A percentile compares a stretch with the other conserved stretches of the same genome.
These are phyloP conservation scores for Aulostomus chinensis DNA, from an alignment of 2,797 vertebrate genomes.

Conservation along the genomic window DNA sequence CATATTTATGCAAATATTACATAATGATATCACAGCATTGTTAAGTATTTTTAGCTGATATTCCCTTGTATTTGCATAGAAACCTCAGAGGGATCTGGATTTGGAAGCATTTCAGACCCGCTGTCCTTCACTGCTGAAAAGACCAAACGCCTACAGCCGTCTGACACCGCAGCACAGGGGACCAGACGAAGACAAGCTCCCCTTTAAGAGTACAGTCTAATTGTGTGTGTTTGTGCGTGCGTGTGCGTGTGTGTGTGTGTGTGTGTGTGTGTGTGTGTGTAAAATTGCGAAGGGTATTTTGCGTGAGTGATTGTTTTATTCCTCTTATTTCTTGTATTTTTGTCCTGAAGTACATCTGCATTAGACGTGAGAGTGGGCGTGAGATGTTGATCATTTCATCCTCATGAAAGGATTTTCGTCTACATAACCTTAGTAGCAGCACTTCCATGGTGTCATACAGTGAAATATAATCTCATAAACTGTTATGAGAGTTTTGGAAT, in stretches of 20 bases:
- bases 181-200: constrained; percentile 47
- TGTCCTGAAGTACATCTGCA: constrained; percentile 13
- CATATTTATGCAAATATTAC: too few relatives aligned
- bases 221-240: too few relatives aligned
- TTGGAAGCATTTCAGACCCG: constrained; percentile 81
- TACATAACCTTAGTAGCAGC: constrained; percentile 27
- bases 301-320: constrained; percentile 27
- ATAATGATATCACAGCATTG: too few relatives aligned
- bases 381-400: constrained; percentile 63
- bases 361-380: constrained; percentile 38
- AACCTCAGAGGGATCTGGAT: constrained; percentile 87
- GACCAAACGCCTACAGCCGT: constrained; percentile 62
- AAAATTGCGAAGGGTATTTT: constrained; percentile 28
- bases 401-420: constrained; percentile 12
- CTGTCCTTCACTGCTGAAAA: constrained; percentile 63
- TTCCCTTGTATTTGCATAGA: constrained; percentile 67
- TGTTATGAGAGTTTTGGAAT: constrained; percentile 50
- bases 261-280: constrained; percentile 46
- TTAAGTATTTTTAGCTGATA: too few relatives aligned
- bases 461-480: constrained; percentile 60
- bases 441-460: constrained; percentile 28
- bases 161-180: constrained; percentile 9
- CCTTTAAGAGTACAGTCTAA: constrained; percentile 34
- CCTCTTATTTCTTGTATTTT: constrained; percentile 26
- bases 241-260: too few relatives aligned